phyloP scores from a whole-genome alignment of 2,888 invertebrate species.

The Amblyjoppa proteus region DNA sequence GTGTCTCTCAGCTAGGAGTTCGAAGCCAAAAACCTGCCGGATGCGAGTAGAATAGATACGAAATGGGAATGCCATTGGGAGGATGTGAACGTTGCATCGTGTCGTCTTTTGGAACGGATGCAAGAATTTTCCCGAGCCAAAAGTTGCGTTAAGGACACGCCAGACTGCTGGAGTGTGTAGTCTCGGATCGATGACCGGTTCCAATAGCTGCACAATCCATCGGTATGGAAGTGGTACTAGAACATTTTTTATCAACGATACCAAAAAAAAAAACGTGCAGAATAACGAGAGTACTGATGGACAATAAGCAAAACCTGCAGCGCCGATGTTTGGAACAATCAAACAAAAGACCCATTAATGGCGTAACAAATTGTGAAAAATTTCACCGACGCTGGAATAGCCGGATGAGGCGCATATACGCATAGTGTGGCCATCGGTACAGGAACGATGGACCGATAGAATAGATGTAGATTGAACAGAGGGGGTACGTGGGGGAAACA shows the following conservation, averaged over 20 bases:
- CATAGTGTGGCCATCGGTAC: not conserved
- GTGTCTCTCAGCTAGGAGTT: not conserved
- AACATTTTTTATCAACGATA: no score
- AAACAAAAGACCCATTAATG: not conserved
- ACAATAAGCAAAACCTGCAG: conserved; percentile 8
- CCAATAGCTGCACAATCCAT: not conserved
- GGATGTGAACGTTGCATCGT: conserved; percentile 45
- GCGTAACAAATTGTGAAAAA: conserved; percentile 34
- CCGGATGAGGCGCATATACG: not conserved
- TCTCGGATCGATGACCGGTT: conserved; percentile 53
- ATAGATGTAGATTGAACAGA: conserved; percentile 10
- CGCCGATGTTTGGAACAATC: not conserved
- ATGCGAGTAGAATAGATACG: conserved; percentile 58
- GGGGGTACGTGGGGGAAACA: not conserved
- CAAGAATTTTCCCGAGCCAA: conserved; percentile 53
- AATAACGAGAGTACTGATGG: not conserved
- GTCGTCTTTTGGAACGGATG: conserved; percentile 63
- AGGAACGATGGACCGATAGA: conserved; percentile 27
- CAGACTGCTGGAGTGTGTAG: conserved; percentile 26
- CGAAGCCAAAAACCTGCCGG: conserved; percentile 66
- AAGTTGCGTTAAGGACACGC: conserved; percentile 46
- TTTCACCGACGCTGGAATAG: conserved; percentile 4
- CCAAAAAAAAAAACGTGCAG: not conserved
- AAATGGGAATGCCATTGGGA: conserved; percentile 49
- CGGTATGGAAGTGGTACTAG: not conserved